These are phyloP conservation scores for Drosophila meridiana DNA, from an alignment of 2,888 invertebrate species.

Conservation along the genomic window DNA sequence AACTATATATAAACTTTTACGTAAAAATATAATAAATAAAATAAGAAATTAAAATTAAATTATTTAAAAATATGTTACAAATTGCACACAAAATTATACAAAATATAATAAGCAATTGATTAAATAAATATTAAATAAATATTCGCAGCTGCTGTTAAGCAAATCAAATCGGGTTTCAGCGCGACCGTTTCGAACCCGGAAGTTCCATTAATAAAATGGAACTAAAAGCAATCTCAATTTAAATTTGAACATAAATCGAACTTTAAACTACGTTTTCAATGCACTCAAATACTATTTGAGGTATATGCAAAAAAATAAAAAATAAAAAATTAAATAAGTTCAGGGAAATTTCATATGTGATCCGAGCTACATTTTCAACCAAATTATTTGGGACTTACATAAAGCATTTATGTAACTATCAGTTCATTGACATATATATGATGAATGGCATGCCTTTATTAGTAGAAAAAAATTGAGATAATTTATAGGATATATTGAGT, in stretches of 20 bases:
- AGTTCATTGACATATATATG: neutral
- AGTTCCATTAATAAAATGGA: neutral
- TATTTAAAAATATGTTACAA: neutral
- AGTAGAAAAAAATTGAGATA: neutral
- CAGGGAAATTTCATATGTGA: neutral
- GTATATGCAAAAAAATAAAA: neutral
- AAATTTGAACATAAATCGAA: neutral
- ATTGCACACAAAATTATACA: neutral
- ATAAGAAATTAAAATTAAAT: neutral
- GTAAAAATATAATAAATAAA: neutral
- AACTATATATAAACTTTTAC: too few relatives aligned
- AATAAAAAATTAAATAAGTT: neutral
- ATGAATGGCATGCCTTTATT: neutral
- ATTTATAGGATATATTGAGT: neutral
- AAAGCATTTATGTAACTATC: neutral
- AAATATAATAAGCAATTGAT: neutral
- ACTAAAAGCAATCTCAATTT: neutral
- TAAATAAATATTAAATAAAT: neutral
- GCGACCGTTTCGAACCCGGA: slow-evolving; percentile 7
- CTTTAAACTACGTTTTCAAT: neutral
- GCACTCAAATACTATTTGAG: neutral
- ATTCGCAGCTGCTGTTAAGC: slow-evolving; percentile 1
- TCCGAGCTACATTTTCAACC: neutral
- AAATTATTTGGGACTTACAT: neutral
- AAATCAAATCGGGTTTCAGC: slow-evolving; percentile 6